These are phyloP conservation scores for Etheostoma spectabile DNA, from an alignment of 2,113 vertebrate genomes.

Conservation along the genomic window DNA sequence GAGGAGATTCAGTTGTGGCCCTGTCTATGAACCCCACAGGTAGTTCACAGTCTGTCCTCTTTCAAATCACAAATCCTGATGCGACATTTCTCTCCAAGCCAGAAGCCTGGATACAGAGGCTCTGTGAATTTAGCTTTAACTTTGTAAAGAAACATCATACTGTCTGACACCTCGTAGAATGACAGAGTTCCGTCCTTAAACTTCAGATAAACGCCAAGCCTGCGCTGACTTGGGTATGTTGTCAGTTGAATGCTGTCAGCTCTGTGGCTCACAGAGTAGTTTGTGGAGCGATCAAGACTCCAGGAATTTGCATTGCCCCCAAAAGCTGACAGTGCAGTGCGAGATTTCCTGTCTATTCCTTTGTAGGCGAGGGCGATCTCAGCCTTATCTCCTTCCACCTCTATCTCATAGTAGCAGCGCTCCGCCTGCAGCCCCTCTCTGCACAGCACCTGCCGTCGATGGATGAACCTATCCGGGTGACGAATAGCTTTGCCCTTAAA, in stretches of 20 bases:
- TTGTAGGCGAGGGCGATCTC: constrained; percentile 73
- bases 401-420: constrained; percentile 75
- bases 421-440: constrained; percentile 59
- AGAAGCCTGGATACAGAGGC: constrained; percentile 75
- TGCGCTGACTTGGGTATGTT: constrained; percentile 2
- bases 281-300: constrained; percentile 64
- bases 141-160: constrained; percentile 68
- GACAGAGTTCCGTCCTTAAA: constrained; percentile 63
- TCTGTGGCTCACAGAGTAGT: constrained; percentile 70
- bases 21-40: not conserved
- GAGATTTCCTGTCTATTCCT: constrained; percentile 62
- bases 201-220: constrained; percentile 70
- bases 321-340: constrained; percentile 36
- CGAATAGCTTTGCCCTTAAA: fast-evolving
- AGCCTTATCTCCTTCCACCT: constrained; percentile 60
- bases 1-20: not conserved
- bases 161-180: constrained; percentile 71
- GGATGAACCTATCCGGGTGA: constrained; percentile 48
- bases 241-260: constrained; percentile 31
- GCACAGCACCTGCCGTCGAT: constrained; percentile 69
- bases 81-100: constrained; percentile 63
- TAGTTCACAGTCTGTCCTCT: not conserved
- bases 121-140: constrained; percentile 59
- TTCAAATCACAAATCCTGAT: constrained; percentile 70
- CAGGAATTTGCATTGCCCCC: constrained; percentile 67